Evolutionary conservation across 2,888 invertebrate genomes (phyloP), one percentile per base, ranked within the genome.

Genomic region (Leucophora obtusa): DNA sequence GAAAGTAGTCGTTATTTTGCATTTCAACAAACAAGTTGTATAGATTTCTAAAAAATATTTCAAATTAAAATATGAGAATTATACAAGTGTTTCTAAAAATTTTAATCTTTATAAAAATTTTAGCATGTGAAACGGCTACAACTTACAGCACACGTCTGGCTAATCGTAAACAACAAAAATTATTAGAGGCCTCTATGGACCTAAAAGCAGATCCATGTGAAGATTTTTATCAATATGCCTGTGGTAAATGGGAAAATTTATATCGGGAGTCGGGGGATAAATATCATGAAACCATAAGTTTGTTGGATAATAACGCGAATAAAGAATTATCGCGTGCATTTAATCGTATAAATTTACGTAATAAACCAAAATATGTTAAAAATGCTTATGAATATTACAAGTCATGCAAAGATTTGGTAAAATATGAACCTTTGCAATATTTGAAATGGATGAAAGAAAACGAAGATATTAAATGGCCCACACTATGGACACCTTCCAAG

Each of bases 141-240:
- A 66, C 60, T 17, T 50, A 24, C 6, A n/a, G 24, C 11, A 60
- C 4, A 2, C 71, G 54, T 0, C 50, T 3, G 9, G 14, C 47
- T 9, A 73, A 68, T 43, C 73, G 54, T 10, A 70, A 60, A 17
- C 77, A 81, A 10, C 53, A 33, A 17, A 70, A 66, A 6, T 10
- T 74, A 4, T 82, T 83, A 43, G 79, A 79, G 14, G 62, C 76
- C 9, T 77, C 80, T 8, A 77, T 83, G 78, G 74, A 83, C 58
- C 10, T 75, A 2, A 21, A 28, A 7, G 81, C 62, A 9, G 72
- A 83, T 53, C 82, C 84, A 5, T 84, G 84, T 56, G 69, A 76
- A 24, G 82, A 84, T 63, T 83, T 80, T 50, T 82, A 82, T 51
- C 47, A 76, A 43, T 82, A 82, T 50, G 83, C 83, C 28, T 84